Percentiles rank a stretch among this genome's conserved stretches.
phyloP scores from a whole-genome alignment of 2,113 vertebrate genomes.

The Takifugu flavidus region DNA sequence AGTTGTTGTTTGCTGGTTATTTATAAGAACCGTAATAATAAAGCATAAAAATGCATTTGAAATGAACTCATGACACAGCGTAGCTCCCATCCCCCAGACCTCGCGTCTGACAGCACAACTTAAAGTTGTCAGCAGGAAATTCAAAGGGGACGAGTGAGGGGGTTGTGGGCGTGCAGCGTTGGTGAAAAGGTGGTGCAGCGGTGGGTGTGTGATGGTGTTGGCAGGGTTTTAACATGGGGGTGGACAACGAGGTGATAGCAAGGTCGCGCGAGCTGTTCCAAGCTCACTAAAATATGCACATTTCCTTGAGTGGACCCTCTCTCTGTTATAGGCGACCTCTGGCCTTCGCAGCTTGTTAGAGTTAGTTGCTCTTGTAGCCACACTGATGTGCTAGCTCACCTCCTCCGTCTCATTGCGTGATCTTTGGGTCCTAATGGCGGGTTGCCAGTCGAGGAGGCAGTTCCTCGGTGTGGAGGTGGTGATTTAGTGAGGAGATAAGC shows the following conservation, averaged over 20 bases:
- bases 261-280: conserved; percentile 34
- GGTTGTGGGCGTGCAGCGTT: not conserved
- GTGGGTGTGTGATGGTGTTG: conserved; percentile 31
- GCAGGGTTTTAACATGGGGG: conserved; percentile 30
- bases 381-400: conserved; percentile 42
- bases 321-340: conserved; percentile 44
- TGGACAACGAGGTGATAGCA: conserved; percentile 44
- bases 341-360: conserved; percentile 36
- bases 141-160: conserved; percentile 1
- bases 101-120: not conserved
- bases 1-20: too few relatives aligned
- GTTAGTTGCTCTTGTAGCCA: conserved; percentile 27
- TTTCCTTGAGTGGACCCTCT: conserved; percentile 12
- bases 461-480: conserved; percentile 78
- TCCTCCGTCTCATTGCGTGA: conserved; percentile 51
- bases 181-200: conserved; percentile 8
- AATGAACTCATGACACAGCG: too few relatives aligned
- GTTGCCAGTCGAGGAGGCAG: conserved; percentile 76
- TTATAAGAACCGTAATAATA: too few relatives aligned
- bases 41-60: too few relatives aligned
- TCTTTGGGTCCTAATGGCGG: conserved; percentile 82
- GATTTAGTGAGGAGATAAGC: conserved; percentile 90
- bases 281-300: conserved; percentile 33
- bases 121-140: conserved; percentile 8
- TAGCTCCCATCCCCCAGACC: too few relatives aligned